Evolutionary conservation across 2,888 invertebrate genomes (phyloP).

Genomic region (Allophyes oxyacanthae): DNA sequence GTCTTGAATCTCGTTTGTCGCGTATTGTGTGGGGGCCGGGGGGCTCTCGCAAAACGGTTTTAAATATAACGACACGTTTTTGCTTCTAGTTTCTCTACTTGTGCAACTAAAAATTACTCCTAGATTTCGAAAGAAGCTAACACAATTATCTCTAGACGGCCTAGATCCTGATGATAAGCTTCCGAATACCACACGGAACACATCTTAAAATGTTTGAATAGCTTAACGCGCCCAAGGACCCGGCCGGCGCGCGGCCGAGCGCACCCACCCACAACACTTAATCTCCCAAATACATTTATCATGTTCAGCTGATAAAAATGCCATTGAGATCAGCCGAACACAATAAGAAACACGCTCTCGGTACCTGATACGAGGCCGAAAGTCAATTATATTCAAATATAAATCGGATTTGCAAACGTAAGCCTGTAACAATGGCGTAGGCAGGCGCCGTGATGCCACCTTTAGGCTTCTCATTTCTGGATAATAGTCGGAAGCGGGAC

Average conservation of each 20-base stretch:
- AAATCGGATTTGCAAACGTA: constrained; percentile 89
- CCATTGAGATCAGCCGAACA: constrained; percentile 85
- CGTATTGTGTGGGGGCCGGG: constrained; percentile 58
- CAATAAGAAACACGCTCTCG: constrained; percentile 81
- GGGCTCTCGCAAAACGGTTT: constrained; percentile 30
- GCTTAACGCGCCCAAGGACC: constrained; percentile 59
- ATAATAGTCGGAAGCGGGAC: constrained; percentile 68
- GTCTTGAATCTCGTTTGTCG: constrained; percentile 61
- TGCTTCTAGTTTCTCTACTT: background rate
- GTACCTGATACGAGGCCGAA: constrained; percentile 85
- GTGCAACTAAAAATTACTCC: too few species aligned
- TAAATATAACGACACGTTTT: constrained; percentile 10
- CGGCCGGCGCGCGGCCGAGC: constrained; percentile 39
- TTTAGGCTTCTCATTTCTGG: constrained; percentile 64
- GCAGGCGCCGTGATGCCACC: constrained; percentile 76
- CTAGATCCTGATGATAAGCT: constrained; percentile 34
- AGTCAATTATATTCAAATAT: constrained; percentile 90
- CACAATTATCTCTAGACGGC: background rate
- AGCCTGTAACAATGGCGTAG: constrained; percentile 83
- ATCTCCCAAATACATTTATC: constrained; percentile 88
- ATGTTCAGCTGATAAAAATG: constrained; percentile 87
- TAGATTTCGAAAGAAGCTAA: too few species aligned
- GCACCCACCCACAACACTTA: constrained; percentile 80
- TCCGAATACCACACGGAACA: constrained; percentile 54
- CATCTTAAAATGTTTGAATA: constrained; percentile 62